Percentiles rank a stretch among this genome's conserved stretches.
phyloP scores from a whole-genome alignment of 2,888 invertebrate species.

The Mamestra brassicae region DNA sequence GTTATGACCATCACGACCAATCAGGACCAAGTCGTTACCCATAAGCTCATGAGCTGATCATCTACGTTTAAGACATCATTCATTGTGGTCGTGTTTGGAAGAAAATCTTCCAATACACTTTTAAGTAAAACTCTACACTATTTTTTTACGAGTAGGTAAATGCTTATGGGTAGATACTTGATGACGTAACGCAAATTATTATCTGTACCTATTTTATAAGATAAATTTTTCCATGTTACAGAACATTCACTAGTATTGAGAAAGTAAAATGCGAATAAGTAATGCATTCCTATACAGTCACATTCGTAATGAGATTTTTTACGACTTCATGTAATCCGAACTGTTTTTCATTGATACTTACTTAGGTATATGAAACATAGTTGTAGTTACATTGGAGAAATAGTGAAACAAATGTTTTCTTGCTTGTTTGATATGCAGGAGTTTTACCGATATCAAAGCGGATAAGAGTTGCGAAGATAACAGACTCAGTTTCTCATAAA shows the following conservation, averaged over 20 bases:
- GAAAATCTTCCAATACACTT: too few relatives aligned
- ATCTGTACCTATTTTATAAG: background rate
- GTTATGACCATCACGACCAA: background rate
- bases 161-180: background rate
- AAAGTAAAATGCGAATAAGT: constrained; percentile 20
- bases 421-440: background rate
- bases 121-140: too few relatives aligned
- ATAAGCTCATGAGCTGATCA: background rate
- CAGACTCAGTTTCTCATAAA: too few relatives aligned
- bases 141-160: too few relatives aligned
- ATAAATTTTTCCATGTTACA: constrained; percentile 7
- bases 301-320: constrained; percentile 43
- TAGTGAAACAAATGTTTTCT: constrained; percentile 4
- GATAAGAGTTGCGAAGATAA: too few relatives aligned
- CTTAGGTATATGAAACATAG: too few relatives aligned
- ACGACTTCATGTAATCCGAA: constrained; percentile 35
- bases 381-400: background rate
- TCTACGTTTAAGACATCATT: background rate
- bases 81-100: too few relatives aligned
- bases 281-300: constrained; percentile 33
- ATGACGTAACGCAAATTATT: background rate
- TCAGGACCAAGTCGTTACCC: background rate
- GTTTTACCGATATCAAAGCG: background rate
- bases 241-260: constrained; percentile 30
- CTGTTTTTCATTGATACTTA: constrained; percentile 8